Evolutionary conservation across 2,113 vertebrate genomes (phyloP).

Genomic region (Epinephelus moara): DNA sequence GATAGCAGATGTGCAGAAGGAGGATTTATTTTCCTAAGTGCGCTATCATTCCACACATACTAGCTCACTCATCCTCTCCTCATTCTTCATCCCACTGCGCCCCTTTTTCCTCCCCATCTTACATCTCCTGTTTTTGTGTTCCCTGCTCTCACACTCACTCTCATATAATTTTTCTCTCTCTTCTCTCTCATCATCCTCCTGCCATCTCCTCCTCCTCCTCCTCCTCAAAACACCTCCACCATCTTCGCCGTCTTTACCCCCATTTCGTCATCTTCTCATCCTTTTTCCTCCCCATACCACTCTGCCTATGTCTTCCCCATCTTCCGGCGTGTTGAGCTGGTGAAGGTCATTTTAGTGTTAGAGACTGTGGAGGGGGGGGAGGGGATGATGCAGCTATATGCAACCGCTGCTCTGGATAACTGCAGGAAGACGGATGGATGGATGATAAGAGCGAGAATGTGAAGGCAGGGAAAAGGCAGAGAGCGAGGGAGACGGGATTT

Average conservation of each 20-base stretch:
- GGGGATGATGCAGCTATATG: constrained; percentile 56
- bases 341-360: constrained; percentile 78
- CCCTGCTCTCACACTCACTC: neutral
- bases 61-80: constrained; percentile 14
- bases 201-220: neutral
- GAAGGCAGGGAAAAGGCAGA: constrained; percentile 22
- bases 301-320: constrained; percentile 41
- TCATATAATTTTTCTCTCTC: neutral
- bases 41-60: constrained; percentile 13
- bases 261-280: neutral
- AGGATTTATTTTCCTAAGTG: constrained; percentile 41
- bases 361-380: constrained; percentile 41
- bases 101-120: constrained; percentile 19
- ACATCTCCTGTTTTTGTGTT: constrained; percentile 31
- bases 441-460: constrained; percentile 42
- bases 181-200: constrained; percentile 15
- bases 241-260: neutral
- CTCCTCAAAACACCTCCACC: constrained; percentile 9
- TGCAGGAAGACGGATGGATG: constrained; percentile 47
- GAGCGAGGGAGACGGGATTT: constrained; percentile 23
- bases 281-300: constrained; percentile 2
- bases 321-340: constrained; percentile 56
- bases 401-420: constrained; percentile 63
- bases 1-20: constrained; percentile 9
- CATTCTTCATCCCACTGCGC: neutral